These are phyloP conservation scores for Latrodectus elegans DNA, from an alignment of 2,888 invertebrate genomes.

Conservation along the genomic window DNA sequence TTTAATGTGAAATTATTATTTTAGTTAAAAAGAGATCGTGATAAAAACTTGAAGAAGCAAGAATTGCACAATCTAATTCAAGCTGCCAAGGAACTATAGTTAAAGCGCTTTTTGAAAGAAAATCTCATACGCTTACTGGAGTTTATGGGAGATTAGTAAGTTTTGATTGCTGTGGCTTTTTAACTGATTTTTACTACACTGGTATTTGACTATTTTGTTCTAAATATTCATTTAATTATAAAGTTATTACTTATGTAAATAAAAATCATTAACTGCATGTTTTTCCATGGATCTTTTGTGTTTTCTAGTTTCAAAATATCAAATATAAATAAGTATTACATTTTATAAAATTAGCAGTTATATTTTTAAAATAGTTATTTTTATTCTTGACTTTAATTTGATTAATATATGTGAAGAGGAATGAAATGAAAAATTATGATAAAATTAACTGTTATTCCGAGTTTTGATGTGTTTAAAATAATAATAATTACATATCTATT, in stretches of 20 bases:
- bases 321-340: neutral
- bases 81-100: conserved; percentile 78
- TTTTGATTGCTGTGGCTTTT: too few species aligned
- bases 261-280: neutral
- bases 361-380: too few species aligned
- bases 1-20: neutral
- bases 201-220: neutral
- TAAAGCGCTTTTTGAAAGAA: conserved; percentile 86
- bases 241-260: too few species aligned
- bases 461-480: too few species aligned
- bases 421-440: too few species aligned
- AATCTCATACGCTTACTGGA: conserved; percentile 86
- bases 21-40: conserved; percentile 72
- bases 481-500: too few species aligned
- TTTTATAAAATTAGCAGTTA: too few species aligned
- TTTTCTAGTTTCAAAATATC: neutral
- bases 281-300: neutral
- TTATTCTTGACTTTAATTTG: too few species aligned
- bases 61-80: conserved; percentile 79
- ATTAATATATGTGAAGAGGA: too few species aligned
- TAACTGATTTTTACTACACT: too few species aligned
- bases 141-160: conserved; percentile 89
- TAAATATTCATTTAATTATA: too few species aligned
- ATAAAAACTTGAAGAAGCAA: conserved; percentile 81
- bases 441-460: too few species aligned